Evolutionary conservation across 2,113 vertebrate genomes (phyloP), one percentile per base, ranked within the genome.

Genomic region (Lophius piscatorius): DNA sequence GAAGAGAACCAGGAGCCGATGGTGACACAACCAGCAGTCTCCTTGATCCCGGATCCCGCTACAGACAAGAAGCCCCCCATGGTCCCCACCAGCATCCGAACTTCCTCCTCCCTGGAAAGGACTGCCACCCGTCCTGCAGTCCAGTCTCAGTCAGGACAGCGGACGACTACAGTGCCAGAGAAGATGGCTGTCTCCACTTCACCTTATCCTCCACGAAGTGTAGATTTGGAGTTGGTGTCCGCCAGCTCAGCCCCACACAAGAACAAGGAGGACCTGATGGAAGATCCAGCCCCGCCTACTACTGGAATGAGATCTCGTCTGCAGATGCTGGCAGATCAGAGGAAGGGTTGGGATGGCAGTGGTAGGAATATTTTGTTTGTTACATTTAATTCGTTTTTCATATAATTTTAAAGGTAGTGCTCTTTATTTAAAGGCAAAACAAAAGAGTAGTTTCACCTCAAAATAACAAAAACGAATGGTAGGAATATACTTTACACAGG

Each of bases 261-360:
- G 11, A 81, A 20, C 59, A 71, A 33, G 33, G 89, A 87, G 28
- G 42, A 60, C 8, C 50, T 4, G 14, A 20, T 45, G 0, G 76
- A 75, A 10, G n/a, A 64, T 16, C 72, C 79, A 24, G 34, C 55
- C 20, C 74, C 87, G 45, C 23, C 74, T 13, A 31, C 76, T 3
- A 11, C 62, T 0, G 75, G 47, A 47, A 84, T 98, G 70, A 98
- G 86, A 71, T 92, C 91, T 1, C 95, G 95, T 4, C 92, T 99
- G 65, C 95, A 96, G 75, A 94, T 62, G 50, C 56, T 99, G 48
- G 95, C 92, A 14, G 89, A 93, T 9, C 94, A 96, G 72, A 91
- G 95, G 8, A 92, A 93, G 28, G 85, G 70, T 56, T 98, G 96
- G 97, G 97, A 97, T 34, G 84, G 54, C 0, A 58, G 84, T 1